These are phyloP conservation scores for Silurus glanis DNA, from an alignment of 2,113 vertebrate genomes.

Conservation along the genomic window DNA sequence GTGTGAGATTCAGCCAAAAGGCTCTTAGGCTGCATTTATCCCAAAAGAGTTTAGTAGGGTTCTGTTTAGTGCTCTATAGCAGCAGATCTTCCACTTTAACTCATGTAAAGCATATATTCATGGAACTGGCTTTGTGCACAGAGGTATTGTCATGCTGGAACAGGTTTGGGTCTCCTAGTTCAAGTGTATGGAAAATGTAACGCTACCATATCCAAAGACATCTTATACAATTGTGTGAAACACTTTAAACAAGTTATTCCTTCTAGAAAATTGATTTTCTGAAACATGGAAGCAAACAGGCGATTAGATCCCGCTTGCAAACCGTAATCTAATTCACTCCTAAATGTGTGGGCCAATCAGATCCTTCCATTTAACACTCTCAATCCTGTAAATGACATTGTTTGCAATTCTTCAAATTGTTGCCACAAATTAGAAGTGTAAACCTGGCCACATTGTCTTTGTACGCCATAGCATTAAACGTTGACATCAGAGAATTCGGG, in stretches of 20 bases:
- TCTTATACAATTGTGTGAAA: neutral
- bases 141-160: too few relatives aligned
- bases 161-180: too few relatives aligned
- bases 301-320: neutral
- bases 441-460: neutral
- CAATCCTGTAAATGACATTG: neutral
- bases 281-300: neutral
- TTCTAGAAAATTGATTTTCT: neutral
- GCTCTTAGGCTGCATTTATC: too few relatives aligned
- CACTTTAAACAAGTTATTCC: neutral
- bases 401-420: neutral
- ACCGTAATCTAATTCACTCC: neutral
- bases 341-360: neutral
- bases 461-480: neutral
- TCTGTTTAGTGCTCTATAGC: too few relatives aligned
- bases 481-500: neutral
- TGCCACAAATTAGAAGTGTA: neutral
- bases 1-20: too few relatives aligned
- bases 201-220: too few relatives aligned
- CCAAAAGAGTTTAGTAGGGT: too few relatives aligned
- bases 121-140: too few relatives aligned
- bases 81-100: too few relatives aligned
- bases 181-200: too few relatives aligned
- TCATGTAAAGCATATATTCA: too few relatives aligned
- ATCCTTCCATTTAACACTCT: neutral